phyloP scores from a whole-genome alignment of 2,113 vertebrate species.

The Daboia siamensis region DNA sequence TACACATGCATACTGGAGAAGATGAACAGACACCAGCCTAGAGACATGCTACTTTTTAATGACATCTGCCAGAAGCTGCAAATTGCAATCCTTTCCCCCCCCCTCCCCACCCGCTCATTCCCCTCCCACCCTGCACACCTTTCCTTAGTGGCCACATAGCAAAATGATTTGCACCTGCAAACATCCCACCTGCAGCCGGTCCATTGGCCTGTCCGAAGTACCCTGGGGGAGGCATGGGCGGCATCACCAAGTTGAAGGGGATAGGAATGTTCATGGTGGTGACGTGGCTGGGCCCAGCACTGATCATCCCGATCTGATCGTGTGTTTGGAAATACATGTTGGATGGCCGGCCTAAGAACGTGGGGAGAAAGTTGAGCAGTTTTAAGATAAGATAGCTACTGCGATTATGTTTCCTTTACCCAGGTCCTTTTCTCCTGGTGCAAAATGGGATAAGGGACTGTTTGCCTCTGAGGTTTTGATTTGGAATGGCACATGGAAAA shows the following conservation, averaged over 20 bases:
- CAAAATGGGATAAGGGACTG: background rate
- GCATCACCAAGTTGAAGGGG: constrained; percentile 97
- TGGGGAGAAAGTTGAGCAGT: background rate
- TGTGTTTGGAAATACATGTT: constrained; percentile 99
- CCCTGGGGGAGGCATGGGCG: constrained; percentile 90
- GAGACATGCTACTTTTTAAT: background rate
- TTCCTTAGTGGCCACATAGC: background rate
- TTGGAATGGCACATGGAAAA: background rate
- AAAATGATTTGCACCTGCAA: background rate
- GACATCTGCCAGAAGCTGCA: background rate
- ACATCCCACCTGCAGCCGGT: constrained; percentile 80
- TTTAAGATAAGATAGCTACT: no score
- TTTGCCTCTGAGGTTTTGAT: background rate
- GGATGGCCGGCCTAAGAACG: constrained; percentile 81
- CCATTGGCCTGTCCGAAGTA: constrained; percentile 93
- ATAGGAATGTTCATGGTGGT: constrained; percentile 96
- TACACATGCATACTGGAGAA: background rate
- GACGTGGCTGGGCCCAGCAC: constrained; percentile 87
- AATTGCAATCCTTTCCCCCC: background rate
- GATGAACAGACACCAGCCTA: background rate
- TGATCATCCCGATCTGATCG: constrained; percentile 97
- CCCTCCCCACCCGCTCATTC: no score
- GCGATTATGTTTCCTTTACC: no score
- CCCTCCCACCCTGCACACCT: background rate
- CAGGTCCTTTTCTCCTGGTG: background rate